phyloP scores from a whole-genome alignment of 1,140 invertebrate species.

The Calycopis cecrops region DNA sequence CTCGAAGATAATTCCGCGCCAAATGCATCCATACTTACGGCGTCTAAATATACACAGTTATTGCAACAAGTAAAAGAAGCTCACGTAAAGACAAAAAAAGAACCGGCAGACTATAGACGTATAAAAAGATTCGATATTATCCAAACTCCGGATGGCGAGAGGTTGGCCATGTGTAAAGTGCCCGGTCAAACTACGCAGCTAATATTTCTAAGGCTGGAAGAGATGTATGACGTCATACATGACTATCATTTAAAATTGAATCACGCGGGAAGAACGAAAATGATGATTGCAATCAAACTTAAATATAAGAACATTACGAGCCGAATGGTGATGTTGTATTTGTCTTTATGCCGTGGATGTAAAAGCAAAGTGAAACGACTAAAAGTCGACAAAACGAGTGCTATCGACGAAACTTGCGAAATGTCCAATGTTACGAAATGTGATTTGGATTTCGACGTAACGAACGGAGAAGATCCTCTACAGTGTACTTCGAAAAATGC shows the following conservation, averaged over 20 bases:
- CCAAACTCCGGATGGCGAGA: constrained; percentile 33
- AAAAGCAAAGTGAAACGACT: constrained; percentile 26
- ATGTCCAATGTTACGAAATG: not conserved
- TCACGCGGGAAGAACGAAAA: constrained; percentile 34
- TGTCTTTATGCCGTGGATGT: constrained; percentile 36
- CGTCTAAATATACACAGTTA: constrained; percentile 29
- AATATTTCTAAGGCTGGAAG: constrained; percentile 34
- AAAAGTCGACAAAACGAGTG: constrained; percentile 6
- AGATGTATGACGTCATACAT: constrained; percentile 43
- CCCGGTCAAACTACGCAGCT: constrained; percentile 25
- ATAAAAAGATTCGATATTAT: constrained; percentile 36
- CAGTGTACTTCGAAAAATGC: not conserved
- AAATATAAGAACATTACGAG: constrained; percentile 43
- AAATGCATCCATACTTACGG: constrained; percentile 31
- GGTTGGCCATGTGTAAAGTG: constrained; percentile 15
- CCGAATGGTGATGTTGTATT: constrained; percentile 35
- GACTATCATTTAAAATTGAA: constrained; percentile 38
- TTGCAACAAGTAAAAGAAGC: constrained; percentile 34
- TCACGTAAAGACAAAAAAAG: constrained; percentile 29
- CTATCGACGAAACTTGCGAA: not conserved
- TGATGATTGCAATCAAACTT: constrained; percentile 37
- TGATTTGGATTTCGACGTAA: no score
- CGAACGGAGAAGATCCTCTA: not conserved
- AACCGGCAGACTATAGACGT: constrained; percentile 32
- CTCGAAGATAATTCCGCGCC: constrained; percentile 23